Evolutionary conservation across 2,113 vertebrate species (phyloP).

Genomic region (Cyrtonyx montezumae): DNA sequence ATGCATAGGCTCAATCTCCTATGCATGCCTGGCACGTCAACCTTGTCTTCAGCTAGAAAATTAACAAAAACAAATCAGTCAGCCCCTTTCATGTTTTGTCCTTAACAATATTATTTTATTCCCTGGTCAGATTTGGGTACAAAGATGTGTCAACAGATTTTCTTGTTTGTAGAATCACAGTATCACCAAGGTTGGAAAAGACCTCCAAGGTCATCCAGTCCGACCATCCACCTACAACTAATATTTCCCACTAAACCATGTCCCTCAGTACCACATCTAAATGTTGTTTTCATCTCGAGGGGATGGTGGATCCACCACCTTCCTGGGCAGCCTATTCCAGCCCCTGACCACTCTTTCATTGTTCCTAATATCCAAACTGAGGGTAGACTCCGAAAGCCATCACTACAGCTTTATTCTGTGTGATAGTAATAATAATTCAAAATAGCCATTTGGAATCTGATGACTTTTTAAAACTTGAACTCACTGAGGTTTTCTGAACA

Average conservation of each 20-base stretch:
- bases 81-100: not conserved
- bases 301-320: too few relatives aligned
- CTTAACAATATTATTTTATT: not conserved
- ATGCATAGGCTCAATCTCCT: not conserved
- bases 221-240: too few relatives aligned
- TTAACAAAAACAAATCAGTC: not conserved
- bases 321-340: too few relatives aligned
- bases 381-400: not conserved
- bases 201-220: too few relatives aligned
- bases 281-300: too few relatives aligned
- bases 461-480: not conserved
- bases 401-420: not conserved
- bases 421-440: not conserved
- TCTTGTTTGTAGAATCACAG: not conserved
- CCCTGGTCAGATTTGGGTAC: not conserved
- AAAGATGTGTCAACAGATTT: accelerated
- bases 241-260: too few relatives aligned
- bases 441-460: accelerated
- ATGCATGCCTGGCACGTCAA: accelerated
- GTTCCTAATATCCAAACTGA: too few relatives aligned
- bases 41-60: not conserved
- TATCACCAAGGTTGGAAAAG: too few relatives aligned
- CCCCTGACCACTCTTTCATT: too few relatives aligned
- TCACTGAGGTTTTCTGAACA: not conserved
- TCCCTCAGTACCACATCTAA: too few relatives aligned